Percentiles rank a stretch among this genome's conserved stretches.
These are phyloP conservation scores for Hypsopygia costalis DNA, from an alignment of 2,888 invertebrate genomes.

Conservation along the genomic window DNA sequence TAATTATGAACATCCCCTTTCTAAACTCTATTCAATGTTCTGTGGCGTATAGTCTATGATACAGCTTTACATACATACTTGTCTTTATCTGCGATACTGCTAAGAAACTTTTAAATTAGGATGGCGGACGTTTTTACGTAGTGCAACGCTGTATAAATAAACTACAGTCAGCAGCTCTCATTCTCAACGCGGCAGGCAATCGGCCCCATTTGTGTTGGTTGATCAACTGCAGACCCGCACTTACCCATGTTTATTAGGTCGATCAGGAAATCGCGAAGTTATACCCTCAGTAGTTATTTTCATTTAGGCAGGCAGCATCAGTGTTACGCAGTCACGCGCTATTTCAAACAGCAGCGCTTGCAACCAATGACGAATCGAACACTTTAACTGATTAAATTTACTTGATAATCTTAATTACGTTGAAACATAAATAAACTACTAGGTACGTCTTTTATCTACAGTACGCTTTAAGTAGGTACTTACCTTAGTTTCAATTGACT, in stretches of 20 bases:
- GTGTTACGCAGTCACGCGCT: slow-evolving; percentile 9
- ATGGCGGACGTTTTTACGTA: neutral
- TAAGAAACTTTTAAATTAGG: too few species aligned
- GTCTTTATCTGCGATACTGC: too few species aligned
- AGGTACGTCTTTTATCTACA: too few species aligned
- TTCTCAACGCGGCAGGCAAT: slow-evolving; percentile 28
- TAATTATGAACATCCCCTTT: too few species aligned
- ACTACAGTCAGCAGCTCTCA: slow-evolving; percentile 31
- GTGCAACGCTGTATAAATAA: slow-evolving; percentile 65
- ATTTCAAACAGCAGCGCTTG: slow-evolving; percentile 8
- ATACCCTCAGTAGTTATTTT: slow-evolving; percentile 51
- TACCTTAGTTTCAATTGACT: too few species aligned
- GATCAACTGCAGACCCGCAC: slow-evolving; percentile 63
- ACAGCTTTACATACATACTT: too few species aligned
- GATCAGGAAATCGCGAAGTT: slow-evolving; percentile 62
- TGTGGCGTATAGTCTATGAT: too few species aligned
- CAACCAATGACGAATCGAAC: slow-evolving; percentile 7
- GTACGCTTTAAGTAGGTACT: too few species aligned
- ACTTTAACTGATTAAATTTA: neutral
- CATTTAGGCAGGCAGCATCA: slow-evolving; percentile 20
- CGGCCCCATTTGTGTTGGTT: slow-evolving; percentile 50
- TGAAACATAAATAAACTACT: too few species aligned
- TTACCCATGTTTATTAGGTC: slow-evolving; percentile 59
- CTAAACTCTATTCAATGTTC: too few species aligned
- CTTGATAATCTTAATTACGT: neutral